Conservation (phyloP, 1,140 invertebrate genomes). For the Brachionus plicatilis region DNA sequence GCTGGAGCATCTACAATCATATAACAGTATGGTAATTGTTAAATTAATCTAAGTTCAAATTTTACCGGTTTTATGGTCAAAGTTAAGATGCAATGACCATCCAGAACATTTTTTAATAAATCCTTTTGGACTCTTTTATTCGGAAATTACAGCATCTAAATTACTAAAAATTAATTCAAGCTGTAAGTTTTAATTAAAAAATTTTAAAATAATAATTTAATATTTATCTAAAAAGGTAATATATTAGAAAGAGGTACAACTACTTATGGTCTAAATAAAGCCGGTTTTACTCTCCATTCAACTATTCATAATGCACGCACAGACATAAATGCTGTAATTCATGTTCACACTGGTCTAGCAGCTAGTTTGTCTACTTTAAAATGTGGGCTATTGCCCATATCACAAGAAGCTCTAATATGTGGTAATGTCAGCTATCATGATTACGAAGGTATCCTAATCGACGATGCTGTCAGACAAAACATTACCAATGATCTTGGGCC, state of each 20-base stretch:
- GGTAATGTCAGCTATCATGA: slow-evolving; percentile 77
- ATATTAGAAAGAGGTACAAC: slow-evolving; percentile 79
- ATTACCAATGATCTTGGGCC: slow-evolving; percentile 84
- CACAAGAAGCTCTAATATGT: slow-evolving; percentile 80
- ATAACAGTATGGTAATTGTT: slow-evolving; percentile 62
- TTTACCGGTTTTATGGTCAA: neutral
- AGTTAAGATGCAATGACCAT: slow-evolving; percentile 83
- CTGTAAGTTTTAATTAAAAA: neutral
- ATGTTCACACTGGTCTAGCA: slow-evolving; percentile 81
- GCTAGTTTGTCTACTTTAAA: slow-evolving; percentile 69
- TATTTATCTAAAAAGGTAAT: slow-evolving; percentile 54
- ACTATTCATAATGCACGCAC: slow-evolving; percentile 92
- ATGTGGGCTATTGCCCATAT: slow-evolving; percentile 77
- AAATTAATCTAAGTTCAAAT: neutral
- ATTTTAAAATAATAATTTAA: neutral
- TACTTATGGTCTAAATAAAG: slow-evolving; percentile 71
- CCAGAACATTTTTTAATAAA: slow-evolving; percentile 93
- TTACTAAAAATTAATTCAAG: slow-evolving; percentile 78
- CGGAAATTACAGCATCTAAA: slow-evolving; percentile 91
- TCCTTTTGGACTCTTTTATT: slow-evolving; percentile 88
- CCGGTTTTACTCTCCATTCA: slow-evolving; percentile 83
- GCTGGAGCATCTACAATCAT: slow-evolving; percentile 73
- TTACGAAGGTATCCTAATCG: slow-evolving; percentile 67
- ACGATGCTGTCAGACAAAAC: slow-evolving; percentile 78
- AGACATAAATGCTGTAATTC: slow-evolving; percentile 89